Base-by-base conservation (phyloP, 2,797 vertebrate genomes). In the Euphonia xanthogaster region DNA sequence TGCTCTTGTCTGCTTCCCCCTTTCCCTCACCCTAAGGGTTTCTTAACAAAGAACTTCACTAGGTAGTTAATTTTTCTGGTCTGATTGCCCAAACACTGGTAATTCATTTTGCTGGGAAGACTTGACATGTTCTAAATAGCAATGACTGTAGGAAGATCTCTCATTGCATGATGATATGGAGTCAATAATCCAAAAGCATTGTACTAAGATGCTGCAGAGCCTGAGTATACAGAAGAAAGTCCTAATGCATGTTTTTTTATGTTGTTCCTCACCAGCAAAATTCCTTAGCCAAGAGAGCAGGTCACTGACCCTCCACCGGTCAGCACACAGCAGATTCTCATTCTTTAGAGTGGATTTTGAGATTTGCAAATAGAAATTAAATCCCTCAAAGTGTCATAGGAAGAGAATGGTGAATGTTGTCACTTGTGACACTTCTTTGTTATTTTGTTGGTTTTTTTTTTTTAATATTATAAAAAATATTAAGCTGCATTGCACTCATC, bases 231-330 rank as follows among this genome's bases (percentile, higher is more conserved):
- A 35, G 81, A 77, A 73, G 6, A 19, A 66, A 61, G 21, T 20
- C 18, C 21, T 77, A 58, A 68, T 31, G 20, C 28, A 57, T 15
- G 7, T 2, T 20, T 11, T 84, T 63, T 79, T 12, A 24, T 33
- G 2, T 44, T 76, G 6, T 73, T 72, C 22, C 19, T 63, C 39
- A 17, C 28, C 17, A 76, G 16, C 2, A 66, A 63, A 66, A 21
- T 12, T 85, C 35, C 20, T 8, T 15, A 40, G 28, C 20, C 3
- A 1, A 57, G 22, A 33, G 14, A 85, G 3, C 0, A 0, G 2
- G 1, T 57, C 60, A 13, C 6, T 60, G 44, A 17, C 28, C 25
- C 82, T 85, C 44, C 19, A 15, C 9, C 6, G 3, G 27, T 27
- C 31, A n/a, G 17, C 6, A 21, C 0, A 2, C 12, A 72, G 22